Base-by-base conservation (phyloP, 2,888 invertebrate genomes). In the Chorisops tibialis region DNA sequence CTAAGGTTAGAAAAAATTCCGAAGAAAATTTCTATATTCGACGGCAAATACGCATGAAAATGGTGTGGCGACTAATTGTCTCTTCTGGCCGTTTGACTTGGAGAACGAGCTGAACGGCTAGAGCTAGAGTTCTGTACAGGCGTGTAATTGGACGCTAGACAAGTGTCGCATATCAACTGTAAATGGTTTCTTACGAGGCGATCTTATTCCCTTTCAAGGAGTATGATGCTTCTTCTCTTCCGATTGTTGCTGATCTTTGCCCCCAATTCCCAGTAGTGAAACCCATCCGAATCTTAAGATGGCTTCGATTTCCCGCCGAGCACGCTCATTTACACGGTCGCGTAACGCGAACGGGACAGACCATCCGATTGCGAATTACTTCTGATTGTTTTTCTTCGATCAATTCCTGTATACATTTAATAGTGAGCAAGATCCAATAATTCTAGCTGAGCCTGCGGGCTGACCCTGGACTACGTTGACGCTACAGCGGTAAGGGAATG, bases 21-120 rank as follows among this genome's bases (percentile, higher is more conserved):
- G 9, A 30, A 9, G 30, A 30, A 30, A 30, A 30, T 30, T 30
- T 5, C 9, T 30, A 2, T n/a, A 5, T 30, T 30, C 30, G 30
- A 30, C 7, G 30, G 30, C 30, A 9, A 30, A 30, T 30, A 30
- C n/a, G n/a, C n/a, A n/a, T n/a, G 24, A 24, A 24, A 7, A 4
- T 7, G 24, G 24, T 5, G 7, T 9, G 56, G 56, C 56, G 56
- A 56, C 56, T 56, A 56, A 56, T 56, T 56, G 56, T 56, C 56
- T 56, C 56, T 21, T 30, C 18, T 9, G 18, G 12, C 16, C 19
- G 21, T 50, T 50, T 37, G 16, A 16, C 45, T 24, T 16, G 14
- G 48, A 22, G 48, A 19, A 19, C n/a, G 14, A 22, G 11, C 11
- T 21, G 22, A 24, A 21, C 30, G 9, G 18, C 6, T n/a, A 21